Evolutionary conservation across 2,797 vertebrate species (phyloP).

Genomic region (Allenopithecus nigroviridis): DNA sequence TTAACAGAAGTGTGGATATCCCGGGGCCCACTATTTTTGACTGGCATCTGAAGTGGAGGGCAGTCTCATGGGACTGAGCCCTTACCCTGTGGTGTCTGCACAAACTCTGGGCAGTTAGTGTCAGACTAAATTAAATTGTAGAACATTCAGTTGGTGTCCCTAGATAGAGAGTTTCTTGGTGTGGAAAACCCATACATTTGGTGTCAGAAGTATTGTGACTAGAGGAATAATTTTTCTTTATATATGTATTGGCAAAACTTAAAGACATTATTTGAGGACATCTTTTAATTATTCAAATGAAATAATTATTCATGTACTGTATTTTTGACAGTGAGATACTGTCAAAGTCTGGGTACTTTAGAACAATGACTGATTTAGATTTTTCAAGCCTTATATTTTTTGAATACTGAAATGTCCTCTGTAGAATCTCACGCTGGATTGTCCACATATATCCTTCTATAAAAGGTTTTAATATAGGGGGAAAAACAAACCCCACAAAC

Average conservation of each 20-base stretch:
- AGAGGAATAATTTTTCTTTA: background rate
- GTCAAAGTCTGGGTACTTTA: background rate
- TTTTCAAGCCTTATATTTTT: slow-evolving; percentile 5
- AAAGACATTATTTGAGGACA: slow-evolving; percentile 9
- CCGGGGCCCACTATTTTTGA: background rate
- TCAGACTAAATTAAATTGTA: background rate
- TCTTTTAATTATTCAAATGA: slow-evolving; percentile 25
- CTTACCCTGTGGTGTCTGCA: background rate
- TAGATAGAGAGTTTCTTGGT: background rate
- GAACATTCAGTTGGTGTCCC: background rate
- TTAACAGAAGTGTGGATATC: background rate
- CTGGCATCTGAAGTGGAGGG: background rate
- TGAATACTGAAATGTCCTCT: background rate
- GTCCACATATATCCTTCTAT: background rate
- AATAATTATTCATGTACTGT: background rate
- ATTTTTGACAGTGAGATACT: slow-evolving; percentile 1
- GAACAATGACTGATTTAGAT: background rate
- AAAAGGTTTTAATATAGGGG: background rate
- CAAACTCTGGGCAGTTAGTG: background rate
- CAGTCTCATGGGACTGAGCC: background rate
- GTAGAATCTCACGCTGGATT: slow-evolving; percentile 21
- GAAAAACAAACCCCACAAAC: background rate
- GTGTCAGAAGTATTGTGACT: background rate
- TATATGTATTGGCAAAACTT: background rate
- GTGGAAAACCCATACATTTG: background rate